Conservation (phyloP, 1,140 invertebrate species). For the Leptinotarsa defecta region DNA sequence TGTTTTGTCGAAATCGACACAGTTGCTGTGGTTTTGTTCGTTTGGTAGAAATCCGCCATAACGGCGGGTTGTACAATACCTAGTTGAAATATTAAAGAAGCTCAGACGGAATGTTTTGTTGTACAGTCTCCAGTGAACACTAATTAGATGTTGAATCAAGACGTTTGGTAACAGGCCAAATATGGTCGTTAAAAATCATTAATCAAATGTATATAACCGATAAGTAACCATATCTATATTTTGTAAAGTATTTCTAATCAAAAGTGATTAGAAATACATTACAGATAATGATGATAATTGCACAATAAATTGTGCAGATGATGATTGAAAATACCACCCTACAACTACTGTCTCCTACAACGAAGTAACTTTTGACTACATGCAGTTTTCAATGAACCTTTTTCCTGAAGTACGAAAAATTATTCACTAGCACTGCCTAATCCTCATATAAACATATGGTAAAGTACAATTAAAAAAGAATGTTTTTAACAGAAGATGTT, state of each 20-base stretch:
- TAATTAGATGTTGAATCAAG: not conserved
- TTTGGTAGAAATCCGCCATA: too few relatives aligned
- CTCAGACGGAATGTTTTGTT: not conserved
- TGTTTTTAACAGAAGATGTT: too few relatives aligned
- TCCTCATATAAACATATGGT: too few relatives aligned
- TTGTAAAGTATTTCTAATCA: not conserved
- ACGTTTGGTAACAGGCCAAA: not conserved
- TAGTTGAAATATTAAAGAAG: not conserved
- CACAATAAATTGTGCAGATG: not conserved
- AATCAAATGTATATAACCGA: not conserved
- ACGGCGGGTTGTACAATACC: not conserved
- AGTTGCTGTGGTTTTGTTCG: too few relatives aligned
- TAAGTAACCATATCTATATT: not conserved
- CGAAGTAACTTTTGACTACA: not conserved
- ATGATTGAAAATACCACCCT: not conserved
- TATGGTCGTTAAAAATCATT: not conserved
- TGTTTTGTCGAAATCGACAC: too few relatives aligned
- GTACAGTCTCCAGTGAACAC: not conserved
- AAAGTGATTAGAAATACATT: not conserved
- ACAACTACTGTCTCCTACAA: not conserved
- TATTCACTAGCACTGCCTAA: too few relatives aligned
- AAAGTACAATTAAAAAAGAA: too few relatives aligned
- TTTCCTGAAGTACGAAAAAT: too few relatives aligned
- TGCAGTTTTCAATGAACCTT: not conserved
- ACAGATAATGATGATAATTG: not conserved